phyloP scores from a whole-genome alignment of 1,140 invertebrate genomes.

The Drosophila azteca region DNA sequence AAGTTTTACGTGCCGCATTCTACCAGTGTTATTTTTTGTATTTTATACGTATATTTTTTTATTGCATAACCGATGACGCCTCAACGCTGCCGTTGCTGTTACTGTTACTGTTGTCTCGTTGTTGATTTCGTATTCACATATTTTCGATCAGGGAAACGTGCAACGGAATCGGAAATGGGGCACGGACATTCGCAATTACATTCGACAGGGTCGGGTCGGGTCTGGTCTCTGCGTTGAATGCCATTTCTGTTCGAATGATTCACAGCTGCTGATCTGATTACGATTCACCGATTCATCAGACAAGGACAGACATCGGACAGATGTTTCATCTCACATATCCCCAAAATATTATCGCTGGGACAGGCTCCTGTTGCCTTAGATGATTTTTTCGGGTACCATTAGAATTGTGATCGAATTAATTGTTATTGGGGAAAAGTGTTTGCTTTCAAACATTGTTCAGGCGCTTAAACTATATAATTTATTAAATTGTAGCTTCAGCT shows the following conservation, averaged over 20 bases:
- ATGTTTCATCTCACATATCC: not conserved
- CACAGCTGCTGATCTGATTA: conserved; percentile 25
- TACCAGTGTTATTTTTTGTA: conserved; percentile 9
- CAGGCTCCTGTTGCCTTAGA: conserved; percentile 4
- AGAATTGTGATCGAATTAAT: not conserved
- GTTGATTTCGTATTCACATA: conserved; percentile 7
- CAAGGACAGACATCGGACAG: conserved; percentile 6
- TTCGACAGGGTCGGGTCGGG: not conserved
- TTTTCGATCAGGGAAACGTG: conserved; percentile 45
- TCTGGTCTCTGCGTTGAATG: conserved; percentile 2
- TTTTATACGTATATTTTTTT: conserved; percentile 25
- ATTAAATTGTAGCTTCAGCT: conserved; percentile 16
- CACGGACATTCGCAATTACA: conserved; percentile 51
- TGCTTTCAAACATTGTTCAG: not conserved
- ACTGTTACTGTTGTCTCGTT: not conserved
- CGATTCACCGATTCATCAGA: conserved; percentile 22
- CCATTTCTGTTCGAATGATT: conserved; percentile 23
- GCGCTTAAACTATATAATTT: conserved; percentile 37
- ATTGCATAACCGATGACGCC: conserved; percentile 26
- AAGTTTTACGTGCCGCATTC: conserved; percentile 19
- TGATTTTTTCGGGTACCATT: too few species aligned
- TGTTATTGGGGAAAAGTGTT: conserved; percentile 8
- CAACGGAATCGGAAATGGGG: conserved; percentile 46
- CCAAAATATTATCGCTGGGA: not conserved
- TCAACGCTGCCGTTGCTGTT: not conserved